Percentiles rank a stretch among this genome's conserved stretches.
These are phyloP conservation scores for Thereuonema tuberculata DNA, from an alignment of 1,140 invertebrate species.

Conservation along the genomic window DNA sequence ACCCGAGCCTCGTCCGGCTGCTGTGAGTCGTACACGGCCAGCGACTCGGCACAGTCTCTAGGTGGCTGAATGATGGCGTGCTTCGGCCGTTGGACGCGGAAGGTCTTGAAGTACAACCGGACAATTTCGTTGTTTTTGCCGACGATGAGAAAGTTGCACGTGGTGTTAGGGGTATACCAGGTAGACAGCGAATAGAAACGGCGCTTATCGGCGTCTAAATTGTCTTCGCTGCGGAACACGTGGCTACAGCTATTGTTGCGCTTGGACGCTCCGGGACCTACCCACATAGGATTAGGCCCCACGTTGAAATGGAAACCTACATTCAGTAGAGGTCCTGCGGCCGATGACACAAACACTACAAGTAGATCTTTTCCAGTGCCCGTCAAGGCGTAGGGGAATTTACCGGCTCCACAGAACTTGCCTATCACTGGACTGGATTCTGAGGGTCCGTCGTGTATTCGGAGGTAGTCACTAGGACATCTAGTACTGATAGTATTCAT, in stretches of 20 bases:
- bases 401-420: conserved; percentile 83
- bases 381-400: conserved; percentile 85
- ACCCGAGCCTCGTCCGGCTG: conserved; percentile 72
- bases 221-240: background rate
- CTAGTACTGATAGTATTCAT: conserved; percentile 69
- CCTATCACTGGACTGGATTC: conserved; percentile 71
- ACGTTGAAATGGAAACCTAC: conserved; percentile 68
- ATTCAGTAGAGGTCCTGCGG: conserved; percentile 67
- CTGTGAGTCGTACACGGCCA: conserved; percentile 70
- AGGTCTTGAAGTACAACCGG: conserved; percentile 38
- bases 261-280: conserved; percentile 4
- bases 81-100: conserved; percentile 74
- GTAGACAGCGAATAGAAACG: conserved; percentile 54
- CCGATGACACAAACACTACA: conserved; percentile 79
- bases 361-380: conserved; percentile 77
- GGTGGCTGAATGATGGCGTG: conserved; percentile 39
- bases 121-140: conserved; percentile 69
- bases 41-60: conserved; percentile 66
- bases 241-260: background rate
- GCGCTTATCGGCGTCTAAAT: background rate
- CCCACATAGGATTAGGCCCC: conserved; percentile 3
- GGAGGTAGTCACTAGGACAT: conserved; percentile 79
- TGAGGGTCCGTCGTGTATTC: conserved; percentile 76
- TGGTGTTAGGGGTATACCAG: conserved; percentile 81
- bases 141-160: conserved; percentile 75